Evolutionary conservation across 92 coral and sea anemone species (phyloP).

Genomic region (Phenganax subtilis): DNA sequence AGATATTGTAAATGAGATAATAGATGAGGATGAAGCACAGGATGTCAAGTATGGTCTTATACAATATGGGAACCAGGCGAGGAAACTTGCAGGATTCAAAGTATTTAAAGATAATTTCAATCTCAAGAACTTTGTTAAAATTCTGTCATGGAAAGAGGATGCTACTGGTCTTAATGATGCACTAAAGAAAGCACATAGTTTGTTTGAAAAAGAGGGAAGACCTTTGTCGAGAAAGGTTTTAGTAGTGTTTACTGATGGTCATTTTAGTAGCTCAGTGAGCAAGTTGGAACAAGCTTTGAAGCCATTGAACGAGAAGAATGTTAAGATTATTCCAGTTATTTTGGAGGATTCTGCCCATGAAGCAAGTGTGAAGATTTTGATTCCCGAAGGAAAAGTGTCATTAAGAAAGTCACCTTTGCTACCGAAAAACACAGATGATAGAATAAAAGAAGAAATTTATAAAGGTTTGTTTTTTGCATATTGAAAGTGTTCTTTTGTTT

Average conservation of each 20-base stretch:
- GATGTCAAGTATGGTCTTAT: conserved; percentile 67
- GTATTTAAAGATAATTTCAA: conserved; percentile 34
- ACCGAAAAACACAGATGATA: conserved; percentile 30
- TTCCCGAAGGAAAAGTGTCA: conserved; percentile 27
- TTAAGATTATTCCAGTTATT: conserved; percentile 72
- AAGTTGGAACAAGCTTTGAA: conserved; percentile 53
- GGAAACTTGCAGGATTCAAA: conserved; percentile 43
- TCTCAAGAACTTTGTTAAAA: conserved; percentile 39
- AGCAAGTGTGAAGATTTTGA: conserved; percentile 19
- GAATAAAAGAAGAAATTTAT: conserved; percentile 37
- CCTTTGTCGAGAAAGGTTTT: conserved; percentile 50
- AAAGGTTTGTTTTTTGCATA: conserved; percentile 23
- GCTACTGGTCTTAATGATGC: conserved; percentile 39
- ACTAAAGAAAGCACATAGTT: conserved; percentile 40
- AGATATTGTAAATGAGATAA: conserved; percentile 53
- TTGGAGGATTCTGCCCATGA: conserved; percentile 56
- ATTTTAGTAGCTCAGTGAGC: conserved; percentile 45
- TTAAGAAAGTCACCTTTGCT: conserved; percentile 16
- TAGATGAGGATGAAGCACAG: conserved; percentile 53
- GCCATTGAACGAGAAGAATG: conserved; percentile 57
- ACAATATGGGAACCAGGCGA: conserved; percentile 59
- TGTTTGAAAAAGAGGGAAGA: conserved; percentile 41
- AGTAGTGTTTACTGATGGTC: conserved; percentile 65
- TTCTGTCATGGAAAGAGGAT: conserved; percentile 35
- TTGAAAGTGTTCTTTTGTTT: not conserved